Evolutionary conservation across 2,113 vertebrate species (phyloP).

Genomic region (Vimba vimba): DNA sequence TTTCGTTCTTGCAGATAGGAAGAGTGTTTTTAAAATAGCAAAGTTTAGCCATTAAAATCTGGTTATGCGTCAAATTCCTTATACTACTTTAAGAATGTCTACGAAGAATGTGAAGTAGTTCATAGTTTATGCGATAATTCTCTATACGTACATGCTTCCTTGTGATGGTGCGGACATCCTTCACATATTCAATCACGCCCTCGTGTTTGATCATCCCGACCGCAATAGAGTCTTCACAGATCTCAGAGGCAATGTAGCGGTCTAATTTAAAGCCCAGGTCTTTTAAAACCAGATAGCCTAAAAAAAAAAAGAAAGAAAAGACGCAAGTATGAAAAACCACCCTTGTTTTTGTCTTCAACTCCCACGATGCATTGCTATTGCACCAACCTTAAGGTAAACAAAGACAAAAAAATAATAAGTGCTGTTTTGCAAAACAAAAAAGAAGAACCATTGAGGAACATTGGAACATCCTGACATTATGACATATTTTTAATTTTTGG

Average conservation of each 20-base stretch:
- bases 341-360: neutral
- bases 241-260: slow-evolving; percentile 90
- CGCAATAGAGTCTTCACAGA: slow-evolving; percentile 86
- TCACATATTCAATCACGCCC: slow-evolving; percentile 88
- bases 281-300: slow-evolving; percentile 91
- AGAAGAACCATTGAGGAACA: neutral
- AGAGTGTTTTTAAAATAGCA: neutral
- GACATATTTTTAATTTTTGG: neutral
- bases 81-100: neutral
- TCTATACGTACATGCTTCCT: slow-evolving; percentile 83
- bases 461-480: neutral
- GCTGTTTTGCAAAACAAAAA: neutral
- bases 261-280: slow-evolving; percentile 91
- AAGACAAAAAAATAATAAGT: neutral
- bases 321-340: neutral
- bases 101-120: neutral
- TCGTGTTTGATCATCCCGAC: slow-evolving; percentile 86
- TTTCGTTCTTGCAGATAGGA: neutral
- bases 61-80: neutral
- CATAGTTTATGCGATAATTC: neutral
- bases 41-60: neutral
- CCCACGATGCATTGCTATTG: neutral
- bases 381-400: too few species aligned
- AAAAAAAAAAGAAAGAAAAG: neutral
- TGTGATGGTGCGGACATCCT: slow-evolving; percentile 88